Evolutionary conservation across 2,113 vertebrate genomes (phyloP).

Genomic region (Menidia beryllina): DNA sequence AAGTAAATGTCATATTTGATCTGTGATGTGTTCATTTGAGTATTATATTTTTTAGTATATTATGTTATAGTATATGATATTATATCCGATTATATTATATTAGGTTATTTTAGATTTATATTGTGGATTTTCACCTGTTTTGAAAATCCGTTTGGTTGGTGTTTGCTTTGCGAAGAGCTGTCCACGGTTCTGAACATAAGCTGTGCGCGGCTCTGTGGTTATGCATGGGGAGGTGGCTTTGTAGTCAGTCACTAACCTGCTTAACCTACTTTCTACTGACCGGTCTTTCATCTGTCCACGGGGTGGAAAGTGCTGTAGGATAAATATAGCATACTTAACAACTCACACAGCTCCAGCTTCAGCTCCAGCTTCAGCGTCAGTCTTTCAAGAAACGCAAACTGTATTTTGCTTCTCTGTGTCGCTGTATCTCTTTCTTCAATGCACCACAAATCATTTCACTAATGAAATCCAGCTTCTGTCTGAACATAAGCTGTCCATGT

Average conservation of each 20-base stretch:
- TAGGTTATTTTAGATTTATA: not conserved
- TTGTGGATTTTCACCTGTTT: not conserved
- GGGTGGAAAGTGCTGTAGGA: conserved; percentile 65
- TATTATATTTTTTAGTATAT: too few relatives aligned
- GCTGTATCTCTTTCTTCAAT: conserved; percentile 18
- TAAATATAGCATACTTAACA: conserved; percentile 68
- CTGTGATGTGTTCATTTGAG: not conserved
- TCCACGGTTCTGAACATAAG: conserved; percentile 65
- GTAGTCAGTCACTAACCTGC: conserved; percentile 73
- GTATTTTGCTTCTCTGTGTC: conserved; percentile 8
- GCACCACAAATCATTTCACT: conserved; percentile 58
- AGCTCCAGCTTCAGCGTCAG: too few relatives aligned
- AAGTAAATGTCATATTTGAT: not conserved
- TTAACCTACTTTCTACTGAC: conserved; percentile 78
- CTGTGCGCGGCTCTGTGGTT: conserved; percentile 37
- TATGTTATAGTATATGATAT: too few relatives aligned
- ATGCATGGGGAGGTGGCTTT: conserved; percentile 61
- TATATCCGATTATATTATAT: too few relatives aligned
- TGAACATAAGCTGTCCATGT: conserved; percentile 67
- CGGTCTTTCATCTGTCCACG: conserved; percentile 54
- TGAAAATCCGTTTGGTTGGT: conserved; percentile 5
- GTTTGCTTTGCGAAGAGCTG: conserved; percentile 50
- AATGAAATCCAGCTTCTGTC: conserved; percentile 55
- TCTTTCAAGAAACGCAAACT: conserved; percentile 4
- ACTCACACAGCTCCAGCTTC: conserved; percentile 23